phyloP scores from a whole-genome alignment of 2,797 vertebrate genomes.

The Hippocampus kuda region DNA sequence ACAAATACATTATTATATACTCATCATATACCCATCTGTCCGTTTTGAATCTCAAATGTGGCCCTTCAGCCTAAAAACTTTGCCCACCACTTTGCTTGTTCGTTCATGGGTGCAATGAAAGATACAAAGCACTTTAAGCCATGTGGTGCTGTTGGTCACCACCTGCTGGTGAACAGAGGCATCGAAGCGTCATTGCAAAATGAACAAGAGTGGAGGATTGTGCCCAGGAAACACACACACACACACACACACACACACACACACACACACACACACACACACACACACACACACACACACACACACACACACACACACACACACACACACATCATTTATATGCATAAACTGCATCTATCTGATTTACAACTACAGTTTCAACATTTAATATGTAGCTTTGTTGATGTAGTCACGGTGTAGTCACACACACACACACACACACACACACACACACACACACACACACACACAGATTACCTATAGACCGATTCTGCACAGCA shows the following conservation, averaged over 20 bases:
- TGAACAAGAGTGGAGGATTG: not conserved
- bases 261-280: no score
- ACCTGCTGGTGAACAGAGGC: constrained; percentile 42
- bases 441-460: no score
- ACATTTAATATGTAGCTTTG: no score
- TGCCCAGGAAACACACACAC: no score
- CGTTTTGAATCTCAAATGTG: no score
- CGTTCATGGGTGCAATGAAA: not conserved
- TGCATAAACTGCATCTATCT: not conserved
- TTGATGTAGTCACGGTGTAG: no score
- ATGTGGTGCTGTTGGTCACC: constrained; percentile 28
- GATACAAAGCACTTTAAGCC: not conserved
- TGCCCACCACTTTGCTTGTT: not conserved
- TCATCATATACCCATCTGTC: no score
- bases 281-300: no score
- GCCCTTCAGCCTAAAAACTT: not conserved
- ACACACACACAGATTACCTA: not conserved
- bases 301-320: no score
- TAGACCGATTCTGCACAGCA: constrained; percentile 19
- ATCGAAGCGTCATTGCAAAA: constrained; percentile 3
- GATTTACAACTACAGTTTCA: not conserved
- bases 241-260: no score
- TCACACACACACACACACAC: no score
- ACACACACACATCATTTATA: not conserved
- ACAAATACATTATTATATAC: no score